A percentile compares a stretch with the other conserved stretches of the same genome.
Conservation (phyloP, 2,113 vertebrate genomes). For the Percopsis transmontana region DNA sequence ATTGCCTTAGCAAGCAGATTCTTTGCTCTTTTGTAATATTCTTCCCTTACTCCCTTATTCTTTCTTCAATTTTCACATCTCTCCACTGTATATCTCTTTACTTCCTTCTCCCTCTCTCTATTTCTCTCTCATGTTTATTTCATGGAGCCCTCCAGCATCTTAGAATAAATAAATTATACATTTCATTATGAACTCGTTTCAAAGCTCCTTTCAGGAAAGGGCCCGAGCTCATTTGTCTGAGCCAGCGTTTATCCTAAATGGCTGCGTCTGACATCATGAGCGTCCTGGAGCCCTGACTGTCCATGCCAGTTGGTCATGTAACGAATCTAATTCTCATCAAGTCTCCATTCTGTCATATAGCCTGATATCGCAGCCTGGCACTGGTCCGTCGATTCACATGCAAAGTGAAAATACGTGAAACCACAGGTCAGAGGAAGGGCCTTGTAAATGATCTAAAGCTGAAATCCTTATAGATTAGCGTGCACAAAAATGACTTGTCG, state of each 20-base stretch:
- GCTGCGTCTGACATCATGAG: slow-evolving; percentile 64
- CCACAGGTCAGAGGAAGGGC: slow-evolving; percentile 12
- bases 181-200: slow-evolving; percentile 73
- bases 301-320: slow-evolving; percentile 52
- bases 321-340: slow-evolving; percentile 51
- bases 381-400: slow-evolving; percentile 40
- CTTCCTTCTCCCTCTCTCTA: slow-evolving; percentile 2
- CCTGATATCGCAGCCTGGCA: slow-evolving; percentile 7
- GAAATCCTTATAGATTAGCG: too few species aligned
- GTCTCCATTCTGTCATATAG: slow-evolving; percentile 38
- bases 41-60: slow-evolving; percentile 10
- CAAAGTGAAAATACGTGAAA: slow-evolving; percentile 14
- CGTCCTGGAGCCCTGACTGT: slow-evolving; percentile 52
- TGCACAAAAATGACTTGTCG: too few species aligned
- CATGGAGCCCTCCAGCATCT: slow-evolving; percentile 66
- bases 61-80: slow-evolving; percentile 4
- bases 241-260: slow-evolving; percentile 70
- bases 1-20: not conserved
- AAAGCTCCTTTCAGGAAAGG: slow-evolving; percentile 68
- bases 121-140: slow-evolving; percentile 73
- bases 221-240: slow-evolving; percentile 63
- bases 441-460: slow-evolving; percentile 15
- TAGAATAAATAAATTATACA: slow-evolving; percentile 76
- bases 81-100: slow-evolving; percentile 19
- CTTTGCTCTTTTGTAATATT: slow-evolving; percentile 5